Percentiles rank a stretch among this genome's conserved stretches.
Evolutionary conservation across 1,140 invertebrate species (phyloP).

Genomic region (Dinoponera quadriceps): DNA sequence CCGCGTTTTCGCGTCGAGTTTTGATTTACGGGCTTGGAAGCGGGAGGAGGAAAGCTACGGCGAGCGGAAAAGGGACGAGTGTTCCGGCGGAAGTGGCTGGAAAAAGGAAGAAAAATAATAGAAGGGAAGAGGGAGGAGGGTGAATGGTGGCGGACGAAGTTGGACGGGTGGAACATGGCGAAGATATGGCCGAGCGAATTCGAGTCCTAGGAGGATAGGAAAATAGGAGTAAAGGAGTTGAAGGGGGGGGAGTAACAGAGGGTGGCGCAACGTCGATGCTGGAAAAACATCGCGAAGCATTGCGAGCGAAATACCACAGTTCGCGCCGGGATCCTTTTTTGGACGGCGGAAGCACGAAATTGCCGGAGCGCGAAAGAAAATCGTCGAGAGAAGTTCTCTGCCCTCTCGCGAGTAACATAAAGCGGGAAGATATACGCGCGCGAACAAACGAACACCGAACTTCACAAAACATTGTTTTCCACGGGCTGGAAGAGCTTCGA

Average conservation of each 20-base stretch:
- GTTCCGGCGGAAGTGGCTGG: slow-evolving; percentile 61
- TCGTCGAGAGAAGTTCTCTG: slow-evolving; percentile 61
- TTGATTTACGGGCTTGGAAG: slow-evolving; percentile 73
- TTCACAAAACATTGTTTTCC: slow-evolving; percentile 59
- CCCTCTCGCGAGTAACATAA: slow-evolving; percentile 45
- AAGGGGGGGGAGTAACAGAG: neutral
- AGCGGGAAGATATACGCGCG: slow-evolving; percentile 48
- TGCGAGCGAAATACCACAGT: slow-evolving; percentile 62
- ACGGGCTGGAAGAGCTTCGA: slow-evolving; percentile 31
- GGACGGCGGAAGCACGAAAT: slow-evolving; percentile 64
- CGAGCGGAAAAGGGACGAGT: slow-evolving; percentile 33
- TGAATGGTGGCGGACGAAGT: slow-evolving; percentile 18
- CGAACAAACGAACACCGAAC: slow-evolving; percentile 32
- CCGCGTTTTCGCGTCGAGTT: slow-evolving; percentile 78
- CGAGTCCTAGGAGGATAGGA: slow-evolving; percentile 37
- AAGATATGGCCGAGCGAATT: slow-evolving; percentile 68
- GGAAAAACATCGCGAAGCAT: slow-evolving; percentile 67
- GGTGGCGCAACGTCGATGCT: slow-evolving; percentile 44
- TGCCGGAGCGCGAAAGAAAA: slow-evolving; percentile 71
- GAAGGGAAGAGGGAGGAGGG: slow-evolving; percentile 12
- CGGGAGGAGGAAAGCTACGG: slow-evolving; percentile 42
- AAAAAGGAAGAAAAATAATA: slow-evolving; percentile 70
- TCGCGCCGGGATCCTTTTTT: slow-evolving; percentile 62
- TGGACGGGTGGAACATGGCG: slow-evolving; percentile 58
- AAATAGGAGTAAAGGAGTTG: slow-evolving; percentile 24